Conservation (phyloP, 1,140 invertebrate genomes). For the Drosophila tani region DNA sequence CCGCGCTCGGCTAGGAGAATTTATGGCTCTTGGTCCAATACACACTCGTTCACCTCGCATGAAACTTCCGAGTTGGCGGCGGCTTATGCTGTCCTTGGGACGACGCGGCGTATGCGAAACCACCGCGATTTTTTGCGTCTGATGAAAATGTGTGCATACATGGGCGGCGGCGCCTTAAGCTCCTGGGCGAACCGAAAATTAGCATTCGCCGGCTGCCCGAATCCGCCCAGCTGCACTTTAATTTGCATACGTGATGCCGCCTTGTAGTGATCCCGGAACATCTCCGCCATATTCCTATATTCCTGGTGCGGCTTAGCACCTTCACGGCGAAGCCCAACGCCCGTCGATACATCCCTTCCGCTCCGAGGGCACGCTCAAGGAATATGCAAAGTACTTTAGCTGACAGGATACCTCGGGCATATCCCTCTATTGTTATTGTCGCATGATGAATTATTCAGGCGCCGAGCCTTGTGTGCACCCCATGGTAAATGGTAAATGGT, state of each 20-base stretch:
- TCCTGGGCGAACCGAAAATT: constrained; percentile 26
- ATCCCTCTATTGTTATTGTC: constrained; percentile 48
- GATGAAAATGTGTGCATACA: constrained; percentile 59
- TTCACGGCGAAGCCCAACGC: constrained; percentile 1
- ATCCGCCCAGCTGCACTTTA: constrained; percentile 48
- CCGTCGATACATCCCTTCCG: constrained; percentile 23
- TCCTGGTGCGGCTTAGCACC: constrained; percentile 17
- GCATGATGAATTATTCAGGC: constrained; percentile 46
- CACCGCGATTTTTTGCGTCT: constrained; percentile 50
- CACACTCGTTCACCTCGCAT: constrained; percentile 21
- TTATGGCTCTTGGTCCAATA: constrained; percentile 47
- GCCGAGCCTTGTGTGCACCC: constrained; percentile 11
- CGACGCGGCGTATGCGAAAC: constrained; percentile 57
- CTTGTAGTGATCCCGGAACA: constrained; percentile 35
- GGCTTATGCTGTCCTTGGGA: constrained; percentile 29
- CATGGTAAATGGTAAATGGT: constrained; percentile 42
- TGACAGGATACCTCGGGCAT: constrained; percentile 34
- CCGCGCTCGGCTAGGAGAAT: constrained; percentile 49
- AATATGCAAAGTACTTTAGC: constrained; percentile 47
- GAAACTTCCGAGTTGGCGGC: constrained; percentile 3
- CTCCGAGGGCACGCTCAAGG: constrained; percentile 13
- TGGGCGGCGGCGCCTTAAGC: constrained; percentile 17
- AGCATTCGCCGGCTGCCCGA: constrained; percentile 38
- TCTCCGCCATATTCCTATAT: constrained; percentile 13
- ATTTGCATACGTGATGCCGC: constrained; percentile 48